These are phyloP conservation scores for Octodonta nipae DNA, from an alignment of 2,888 invertebrate genomes.

Conservation along the genomic window DNA sequence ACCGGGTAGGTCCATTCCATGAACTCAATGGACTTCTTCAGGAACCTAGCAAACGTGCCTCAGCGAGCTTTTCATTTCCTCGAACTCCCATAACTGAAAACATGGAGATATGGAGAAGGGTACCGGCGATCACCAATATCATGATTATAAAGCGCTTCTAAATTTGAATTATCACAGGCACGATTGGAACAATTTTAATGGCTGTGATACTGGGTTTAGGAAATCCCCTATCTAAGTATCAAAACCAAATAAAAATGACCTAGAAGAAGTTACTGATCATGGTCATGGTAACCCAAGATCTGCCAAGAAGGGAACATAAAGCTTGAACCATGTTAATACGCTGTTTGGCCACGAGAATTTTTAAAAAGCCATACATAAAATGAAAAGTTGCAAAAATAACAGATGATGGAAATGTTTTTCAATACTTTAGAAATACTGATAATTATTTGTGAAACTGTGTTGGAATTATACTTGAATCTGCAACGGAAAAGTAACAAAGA, in stretches of 20 bases:
- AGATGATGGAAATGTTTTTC: background rate
- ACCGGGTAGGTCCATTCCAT: too few relatives aligned
- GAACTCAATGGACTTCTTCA: too few relatives aligned
- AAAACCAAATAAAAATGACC: background rate
- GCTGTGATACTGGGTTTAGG: background rate
- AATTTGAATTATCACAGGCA: conserved; percentile 1
- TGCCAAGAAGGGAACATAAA: conserved; percentile 1
- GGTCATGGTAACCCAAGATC: background rate
- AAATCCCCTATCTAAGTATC: background rate
- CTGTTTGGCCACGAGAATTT: background rate
- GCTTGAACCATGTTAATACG: background rate
- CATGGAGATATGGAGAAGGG: too few relatives aligned
- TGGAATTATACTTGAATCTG: background rate
- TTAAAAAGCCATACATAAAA: background rate
- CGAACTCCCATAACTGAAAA: too few relatives aligned
- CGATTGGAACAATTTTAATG: conserved; percentile 1
- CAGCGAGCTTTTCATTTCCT: too few relatives aligned
- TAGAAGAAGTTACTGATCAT: conserved; percentile 1
- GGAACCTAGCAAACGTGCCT: too few relatives aligned
- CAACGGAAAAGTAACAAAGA: background rate
- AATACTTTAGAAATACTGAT: background rate
- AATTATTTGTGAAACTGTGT: background rate
- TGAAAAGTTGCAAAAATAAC: background rate
- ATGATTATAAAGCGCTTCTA: too few relatives aligned
- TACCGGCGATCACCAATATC: too few relatives aligned